Evolutionary conservation across 2,797 vertebrate genomes (phyloP), one percentile per base, ranked within the genome.

Genomic region (Danio aesculapii): DNA sequence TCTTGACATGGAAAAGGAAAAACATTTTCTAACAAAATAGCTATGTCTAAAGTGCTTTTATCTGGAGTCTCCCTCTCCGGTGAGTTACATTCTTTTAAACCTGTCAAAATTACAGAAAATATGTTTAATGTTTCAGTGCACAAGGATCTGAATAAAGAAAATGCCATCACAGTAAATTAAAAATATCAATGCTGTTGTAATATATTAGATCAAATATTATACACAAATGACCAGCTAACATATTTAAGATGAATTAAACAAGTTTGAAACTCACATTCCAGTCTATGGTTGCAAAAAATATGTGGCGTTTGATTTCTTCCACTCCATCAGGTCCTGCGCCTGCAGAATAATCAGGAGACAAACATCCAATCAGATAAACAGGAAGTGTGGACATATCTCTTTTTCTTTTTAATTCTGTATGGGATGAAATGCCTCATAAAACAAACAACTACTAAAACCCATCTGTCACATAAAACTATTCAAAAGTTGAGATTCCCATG

Each of bases 241-340:
- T 11, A 53, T 53, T 53, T 8, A 49, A 12, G 1, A 49, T 8
- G 50, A 11, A 11, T 53, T 5, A 13, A 12, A 53, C 11, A 19
- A 61, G 39, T 41, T 50, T 58, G 68, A 41, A 49, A 92, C 95
- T 94, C 87, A 95, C 95, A 74, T 91, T 95, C 95, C 95, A 96
- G 88, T 95, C 93, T 86, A 95, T 94, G 1, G 92, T 93, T 77
- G 91, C 90, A 86, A 96, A 96, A 86, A 95, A 96, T 58, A 88
- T 89, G 70, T 96, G 95, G 30, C 93, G 91, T 86, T 96, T 95
- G 83, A 96, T 95, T 89, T 96, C 95, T 81, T 96, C 95, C 47
- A 96, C 90, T 80, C 95, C 95, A 6, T 95, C 95, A 77, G 93
- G 93, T 82, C 95, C 95, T 6, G 95, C 95, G 79, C 95, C 95